A percentile compares a stretch with the other conserved stretches of the same genome.
phyloP scores from a whole-genome alignment of 2,113 vertebrate species.

The Cepphus grylle region DNA sequence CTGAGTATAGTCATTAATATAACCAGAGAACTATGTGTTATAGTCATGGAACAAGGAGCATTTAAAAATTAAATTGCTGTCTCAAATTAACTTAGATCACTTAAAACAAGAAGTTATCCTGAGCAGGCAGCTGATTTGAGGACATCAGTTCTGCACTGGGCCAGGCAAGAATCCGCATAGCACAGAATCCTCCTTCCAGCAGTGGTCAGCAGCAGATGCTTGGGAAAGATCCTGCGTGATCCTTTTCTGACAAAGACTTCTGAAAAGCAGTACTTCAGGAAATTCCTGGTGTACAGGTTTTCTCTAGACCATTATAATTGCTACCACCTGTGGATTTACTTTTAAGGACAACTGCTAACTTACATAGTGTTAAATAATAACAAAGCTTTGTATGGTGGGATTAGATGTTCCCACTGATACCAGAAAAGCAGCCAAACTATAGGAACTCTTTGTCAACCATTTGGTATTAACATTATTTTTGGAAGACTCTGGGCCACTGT shows the following conservation, averaged over 20 bases:
- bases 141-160: not conserved
- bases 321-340: not conserved
- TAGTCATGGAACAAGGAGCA: not conserved
- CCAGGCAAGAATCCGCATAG: not conserved
- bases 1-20: not conserved
- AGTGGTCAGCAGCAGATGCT: not conserved
- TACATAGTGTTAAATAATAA: not conserved
- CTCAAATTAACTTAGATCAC: not conserved
- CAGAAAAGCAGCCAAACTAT: not conserved
- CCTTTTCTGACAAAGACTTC: not conserved
- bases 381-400: not conserved
- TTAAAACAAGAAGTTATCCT: not conserved
- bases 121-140: not conserved
- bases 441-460: not conserved
- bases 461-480: not conserved
- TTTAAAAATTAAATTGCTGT: not conserved
- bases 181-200: not conserved
- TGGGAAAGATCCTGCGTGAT: not conserved
- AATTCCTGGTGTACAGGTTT: not conserved
- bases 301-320: not conserved
- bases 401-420: not conserved
- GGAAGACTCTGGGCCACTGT: not conserved
- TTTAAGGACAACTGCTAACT: not conserved
- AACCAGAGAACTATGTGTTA: not conserved
- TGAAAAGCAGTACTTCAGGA: not conserved